These are phyloP conservation scores for Lumbricus terrestris DNA, from an alignment of 2,888 invertebrate species.

Conservation along the genomic window DNA sequence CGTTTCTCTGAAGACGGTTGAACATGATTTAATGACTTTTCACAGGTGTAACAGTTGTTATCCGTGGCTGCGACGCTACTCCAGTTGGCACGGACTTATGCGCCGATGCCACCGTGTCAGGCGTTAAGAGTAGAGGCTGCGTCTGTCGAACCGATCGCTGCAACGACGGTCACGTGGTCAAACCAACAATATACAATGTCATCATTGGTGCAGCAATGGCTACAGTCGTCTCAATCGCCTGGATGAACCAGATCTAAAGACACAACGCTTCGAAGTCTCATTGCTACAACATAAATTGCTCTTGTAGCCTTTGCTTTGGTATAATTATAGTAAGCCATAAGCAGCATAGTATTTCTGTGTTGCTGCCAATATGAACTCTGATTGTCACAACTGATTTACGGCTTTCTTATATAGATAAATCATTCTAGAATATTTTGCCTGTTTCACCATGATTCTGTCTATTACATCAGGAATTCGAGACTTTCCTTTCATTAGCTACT, in stretches of 20 bases:
- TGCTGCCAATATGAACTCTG: not conserved
- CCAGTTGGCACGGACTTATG: not conserved
- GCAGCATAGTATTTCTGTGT: not conserved
- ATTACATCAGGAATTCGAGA: no score
- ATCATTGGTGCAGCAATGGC: not conserved
- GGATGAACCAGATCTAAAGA: not conserved
- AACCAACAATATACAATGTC: not conserved
- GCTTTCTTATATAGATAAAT: no score
- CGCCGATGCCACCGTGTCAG: not conserved
- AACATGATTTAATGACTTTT: not conserved
- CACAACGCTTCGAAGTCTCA: not conserved
- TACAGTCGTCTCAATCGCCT: not conserved
- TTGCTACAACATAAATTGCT: not conserved
- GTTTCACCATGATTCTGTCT: no score
- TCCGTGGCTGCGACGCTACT: not conserved
- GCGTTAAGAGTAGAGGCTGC: not conserved
- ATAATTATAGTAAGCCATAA: not conserved
- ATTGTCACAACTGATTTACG: no score
- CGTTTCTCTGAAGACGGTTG: not conserved
- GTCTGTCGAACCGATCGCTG: not conserved
- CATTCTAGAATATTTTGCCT: no score
- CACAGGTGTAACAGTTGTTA: not conserved
- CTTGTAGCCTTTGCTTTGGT: not conserved
- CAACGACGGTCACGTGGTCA: not conserved
- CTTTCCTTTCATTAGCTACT: no score